These are phyloP conservation scores for Lasiurus borealis DNA, from an alignment of 2,113 vertebrate species.

Conservation along the genomic window DNA sequence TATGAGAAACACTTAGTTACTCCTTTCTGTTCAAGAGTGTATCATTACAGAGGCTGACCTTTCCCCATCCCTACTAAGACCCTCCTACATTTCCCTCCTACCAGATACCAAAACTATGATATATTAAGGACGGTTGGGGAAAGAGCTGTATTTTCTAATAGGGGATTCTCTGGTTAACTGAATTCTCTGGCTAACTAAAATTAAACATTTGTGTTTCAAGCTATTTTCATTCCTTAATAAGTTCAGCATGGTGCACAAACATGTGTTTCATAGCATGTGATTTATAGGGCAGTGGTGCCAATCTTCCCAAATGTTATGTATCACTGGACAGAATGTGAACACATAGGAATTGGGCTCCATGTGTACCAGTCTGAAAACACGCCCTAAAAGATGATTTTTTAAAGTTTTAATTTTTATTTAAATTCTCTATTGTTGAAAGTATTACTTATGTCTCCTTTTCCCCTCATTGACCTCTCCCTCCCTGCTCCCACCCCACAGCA, in stretches of 20 bases:
- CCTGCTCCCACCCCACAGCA: background rate
- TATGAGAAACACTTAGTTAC: background rate
- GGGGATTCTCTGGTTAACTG: background rate
- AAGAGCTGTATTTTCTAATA: background rate
- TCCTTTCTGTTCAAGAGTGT: background rate
- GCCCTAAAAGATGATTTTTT: background rate
- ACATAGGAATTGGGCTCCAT: background rate
- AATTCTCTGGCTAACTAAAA: constrained; percentile 41
- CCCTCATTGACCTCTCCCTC: background rate
- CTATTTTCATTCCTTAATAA: constrained; percentile 8
- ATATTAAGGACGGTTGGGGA: background rate
- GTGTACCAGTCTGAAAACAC: background rate
- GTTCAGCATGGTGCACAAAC: background rate
- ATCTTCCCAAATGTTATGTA: constrained; percentile 19
- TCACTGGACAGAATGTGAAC: background rate
- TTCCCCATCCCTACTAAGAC: background rate
- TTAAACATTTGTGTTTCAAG: constrained; percentile 24
- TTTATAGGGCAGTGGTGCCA: background rate
- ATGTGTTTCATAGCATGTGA: background rate
- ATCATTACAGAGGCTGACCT: background rate
- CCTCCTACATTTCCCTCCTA: background rate
- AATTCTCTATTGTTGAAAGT: background rate
- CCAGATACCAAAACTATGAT: background rate
- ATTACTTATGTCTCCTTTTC: background rate
- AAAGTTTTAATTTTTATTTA: background rate